Conservation (phyloP, 2,113 vertebrate genomes). For the Catharus minimus region DNA sequence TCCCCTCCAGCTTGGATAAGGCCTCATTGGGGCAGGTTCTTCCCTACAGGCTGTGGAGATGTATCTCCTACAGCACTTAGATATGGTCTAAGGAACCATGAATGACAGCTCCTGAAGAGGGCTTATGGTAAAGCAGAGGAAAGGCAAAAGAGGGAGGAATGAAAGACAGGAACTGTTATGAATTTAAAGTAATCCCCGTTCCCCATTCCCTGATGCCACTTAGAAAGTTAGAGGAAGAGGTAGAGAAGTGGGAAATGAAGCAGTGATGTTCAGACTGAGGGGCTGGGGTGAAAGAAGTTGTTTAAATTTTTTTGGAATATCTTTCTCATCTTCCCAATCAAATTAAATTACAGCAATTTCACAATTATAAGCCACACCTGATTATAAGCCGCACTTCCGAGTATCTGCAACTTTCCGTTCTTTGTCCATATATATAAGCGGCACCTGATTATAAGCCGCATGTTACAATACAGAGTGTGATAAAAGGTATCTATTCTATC, state of each 20-base stretch:
- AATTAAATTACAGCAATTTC: neutral
- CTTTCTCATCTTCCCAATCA: neutral
- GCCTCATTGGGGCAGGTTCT: neutral
- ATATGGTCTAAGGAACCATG: neutral
- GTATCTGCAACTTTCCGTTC: too few species aligned
- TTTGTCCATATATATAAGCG: too few species aligned
- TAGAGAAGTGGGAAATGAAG: neutral
- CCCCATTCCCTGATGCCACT: fast-evolving
- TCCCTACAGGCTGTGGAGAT: neutral
- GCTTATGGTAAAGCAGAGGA: neutral
- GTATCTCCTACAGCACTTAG: neutral
- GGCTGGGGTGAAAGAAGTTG: fast-evolving
- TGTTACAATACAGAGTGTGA: too few species aligned
- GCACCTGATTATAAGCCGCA: too few species aligned
- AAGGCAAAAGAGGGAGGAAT: neutral
- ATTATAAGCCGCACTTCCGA: too few species aligned
- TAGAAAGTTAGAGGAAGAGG: neutral
- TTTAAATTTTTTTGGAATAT: neutral
- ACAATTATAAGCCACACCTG: too few species aligned
- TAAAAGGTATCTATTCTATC: too few species aligned
- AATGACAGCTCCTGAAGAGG: neutral
- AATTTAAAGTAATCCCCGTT: neutral
- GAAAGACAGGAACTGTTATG: neutral
- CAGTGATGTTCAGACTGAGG: neutral
- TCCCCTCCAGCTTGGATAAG: neutral